phyloP scores from a whole-genome alignment of 2,113 vertebrate species.

The Shinisaurus crocodilurus region DNA sequence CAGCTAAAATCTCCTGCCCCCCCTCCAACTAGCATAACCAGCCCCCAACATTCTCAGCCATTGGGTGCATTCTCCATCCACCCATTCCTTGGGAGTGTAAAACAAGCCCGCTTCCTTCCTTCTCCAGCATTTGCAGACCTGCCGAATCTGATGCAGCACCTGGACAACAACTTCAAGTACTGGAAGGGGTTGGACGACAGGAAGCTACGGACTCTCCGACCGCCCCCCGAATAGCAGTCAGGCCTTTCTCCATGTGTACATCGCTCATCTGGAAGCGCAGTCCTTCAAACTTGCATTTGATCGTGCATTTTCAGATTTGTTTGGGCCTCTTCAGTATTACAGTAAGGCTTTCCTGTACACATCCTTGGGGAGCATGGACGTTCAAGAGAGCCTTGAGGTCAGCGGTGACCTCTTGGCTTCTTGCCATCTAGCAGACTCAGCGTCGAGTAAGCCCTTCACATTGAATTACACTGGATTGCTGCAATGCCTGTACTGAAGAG shows the following conservation, averaged over 20 bases:
- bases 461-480: constrained; percentile 72
- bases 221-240: constrained; percentile 84
- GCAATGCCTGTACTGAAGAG: constrained; percentile 56
- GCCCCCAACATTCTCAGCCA: not conserved
- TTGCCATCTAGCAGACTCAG: constrained; percentile 41
- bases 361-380: constrained; percentile 49
- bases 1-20: not conserved
- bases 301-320: constrained; percentile 56
- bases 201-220: constrained; percentile 88
- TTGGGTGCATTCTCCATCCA: not conserved
- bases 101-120: constrained; percentile 28
- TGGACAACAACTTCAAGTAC: constrained; percentile 98
- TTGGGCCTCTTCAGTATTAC: constrained; percentile 71
- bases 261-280: constrained; percentile 41
- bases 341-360: constrained; percentile 61
- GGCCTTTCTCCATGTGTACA: constrained; percentile 8
- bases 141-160: constrained; percentile 95
- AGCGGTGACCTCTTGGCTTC: constrained; percentile 40
- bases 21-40: not conserved
- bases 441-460: constrained; percentile 25
- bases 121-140: constrained; percentile 91
- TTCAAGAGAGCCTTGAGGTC: constrained; percentile 52
- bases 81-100: constrained; percentile 35
- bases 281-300: constrained; percentile 53
- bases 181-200: constrained; percentile 94